Evolutionary conservation across 2,113 vertebrate genomes (phyloP), one percentile per base, ranked within the genome.

Genomic region (Rhadina sibilatrix): DNA sequence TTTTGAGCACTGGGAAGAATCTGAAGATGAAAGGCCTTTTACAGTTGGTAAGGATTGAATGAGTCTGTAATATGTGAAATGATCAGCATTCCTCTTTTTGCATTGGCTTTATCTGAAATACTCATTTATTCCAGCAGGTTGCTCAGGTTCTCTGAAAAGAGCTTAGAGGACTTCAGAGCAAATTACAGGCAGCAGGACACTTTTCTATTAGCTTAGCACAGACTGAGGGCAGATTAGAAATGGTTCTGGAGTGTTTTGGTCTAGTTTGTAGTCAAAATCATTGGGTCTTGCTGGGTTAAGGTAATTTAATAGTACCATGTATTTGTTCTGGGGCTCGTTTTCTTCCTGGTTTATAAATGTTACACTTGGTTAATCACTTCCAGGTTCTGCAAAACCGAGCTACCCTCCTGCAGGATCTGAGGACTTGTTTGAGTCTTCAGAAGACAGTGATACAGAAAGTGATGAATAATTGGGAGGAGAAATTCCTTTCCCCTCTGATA

Each of bases 1-100:
- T 83, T 98, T 98, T 76, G 98, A 98, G 71, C 97, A 95, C 61
- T 98, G 97, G 95, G 96, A 98, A 71, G 98, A 98, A 19, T 61
- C 69, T 72, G 97, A 98, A 75, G 97, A 98, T 68, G 94, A 90
- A 18, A 68, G 31, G 30, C 93, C 69, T 42, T 95, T 98, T 75
- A 50, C 74, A 63, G 49, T 53, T 56, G 97, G 98, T 98, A 94
- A 98, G 97, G 44, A 15, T 47, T 35, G 13, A 66, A 35, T 1
- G 1, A 72, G 6, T 80, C 5, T 4, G 11, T 65, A 28, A 35
- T 22, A 49, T 12, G 18, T 59, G 5, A 49, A 72, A 40, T 31
- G 0, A 25, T 20, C 40, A 31, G 7, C 11, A 15, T 64, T n/a
- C 13, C 42, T 3, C 3, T 21, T 57, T 71, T 69, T 85, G 6